Conservation (phyloP, 2,797 vertebrate genomes). For the Characodon lateralis region DNA sequence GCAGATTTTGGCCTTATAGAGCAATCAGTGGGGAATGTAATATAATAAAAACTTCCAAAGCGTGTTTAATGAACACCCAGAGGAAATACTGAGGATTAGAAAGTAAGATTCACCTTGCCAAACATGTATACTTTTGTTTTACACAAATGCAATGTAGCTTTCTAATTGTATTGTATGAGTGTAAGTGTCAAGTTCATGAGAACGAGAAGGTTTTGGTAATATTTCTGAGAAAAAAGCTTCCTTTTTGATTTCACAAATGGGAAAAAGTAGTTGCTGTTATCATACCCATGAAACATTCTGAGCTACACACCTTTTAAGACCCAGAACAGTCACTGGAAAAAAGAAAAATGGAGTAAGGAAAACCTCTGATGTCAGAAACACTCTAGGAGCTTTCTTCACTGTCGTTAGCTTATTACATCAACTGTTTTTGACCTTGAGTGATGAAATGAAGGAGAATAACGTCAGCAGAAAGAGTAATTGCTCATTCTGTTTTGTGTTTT, state of each 20-base stretch:
- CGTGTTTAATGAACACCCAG: background rate
- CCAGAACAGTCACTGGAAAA: background rate
- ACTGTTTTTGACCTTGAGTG: background rate
- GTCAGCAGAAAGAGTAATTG: background rate
- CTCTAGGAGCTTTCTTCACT: background rate
- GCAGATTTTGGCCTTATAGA: slow-evolving; percentile 1
- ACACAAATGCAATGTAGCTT: background rate
- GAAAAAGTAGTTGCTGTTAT: background rate
- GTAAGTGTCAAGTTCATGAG: background rate
- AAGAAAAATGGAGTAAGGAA: slow-evolving; percentile 1
- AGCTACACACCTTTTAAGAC: background rate
- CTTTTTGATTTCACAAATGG: background rate
- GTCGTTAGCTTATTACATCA: slow-evolving; percentile 15
- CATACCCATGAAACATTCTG: background rate
- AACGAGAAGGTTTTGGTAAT: background rate
- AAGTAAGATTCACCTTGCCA: background rate
- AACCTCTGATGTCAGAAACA: background rate
- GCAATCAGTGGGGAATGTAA: slow-evolving; percentile 4
- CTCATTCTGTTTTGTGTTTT: background rate
- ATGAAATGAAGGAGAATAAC: slow-evolving; percentile 1
- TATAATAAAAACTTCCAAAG: background rate
- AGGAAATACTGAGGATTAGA: background rate
- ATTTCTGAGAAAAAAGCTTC: background rate
- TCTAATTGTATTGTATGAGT: background rate
- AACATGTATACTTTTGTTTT: background rate